These are phyloP conservation scores for Pipistrellus pipistrellus DNA, from an alignment of 2,797 vertebrate genomes.

Conservation along the genomic window DNA sequence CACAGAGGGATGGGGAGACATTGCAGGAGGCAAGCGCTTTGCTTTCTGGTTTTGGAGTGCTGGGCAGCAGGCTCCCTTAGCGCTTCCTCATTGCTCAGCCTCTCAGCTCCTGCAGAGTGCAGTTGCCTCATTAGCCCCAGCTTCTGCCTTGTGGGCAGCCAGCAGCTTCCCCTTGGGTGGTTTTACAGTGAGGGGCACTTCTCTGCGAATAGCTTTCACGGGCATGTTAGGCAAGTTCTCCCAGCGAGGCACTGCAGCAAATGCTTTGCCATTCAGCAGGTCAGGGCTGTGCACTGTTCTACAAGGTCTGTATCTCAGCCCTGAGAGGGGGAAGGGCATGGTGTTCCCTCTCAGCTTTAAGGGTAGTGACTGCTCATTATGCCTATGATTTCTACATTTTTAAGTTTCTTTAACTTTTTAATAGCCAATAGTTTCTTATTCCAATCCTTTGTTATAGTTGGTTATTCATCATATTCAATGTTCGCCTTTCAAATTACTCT, in stretches of 20 bases:
- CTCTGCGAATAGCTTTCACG: not conserved
- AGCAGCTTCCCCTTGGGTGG: not conserved
- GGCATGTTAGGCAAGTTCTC: not conserved
- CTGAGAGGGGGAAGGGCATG: rapidly evolving
- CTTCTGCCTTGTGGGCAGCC: not conserved
- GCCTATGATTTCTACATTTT: not conserved
- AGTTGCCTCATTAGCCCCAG: not conserved
- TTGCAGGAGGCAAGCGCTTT: not conserved
- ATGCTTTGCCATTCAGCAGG: not conserved
- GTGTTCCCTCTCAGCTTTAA: not conserved
- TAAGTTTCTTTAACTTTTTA: not conserved
- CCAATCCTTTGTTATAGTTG: not conserved
- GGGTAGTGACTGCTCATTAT: not conserved
- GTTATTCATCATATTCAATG: not conserved
- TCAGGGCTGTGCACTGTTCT: not conserved
- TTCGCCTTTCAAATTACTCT: constrained; percentile 3
- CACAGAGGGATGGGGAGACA: not conserved
- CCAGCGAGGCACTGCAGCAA: not conserved
- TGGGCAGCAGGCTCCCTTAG: not conserved
- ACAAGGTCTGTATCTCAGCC: not conserved
- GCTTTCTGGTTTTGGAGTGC: not conserved
- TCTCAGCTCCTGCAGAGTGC: not conserved
- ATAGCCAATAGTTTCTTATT: not conserved
- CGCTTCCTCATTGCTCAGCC: not conserved
- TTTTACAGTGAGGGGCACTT: not conserved